Conservation (phyloP, 1,140 invertebrate species). For the Holotrichia oblita region DNA sequence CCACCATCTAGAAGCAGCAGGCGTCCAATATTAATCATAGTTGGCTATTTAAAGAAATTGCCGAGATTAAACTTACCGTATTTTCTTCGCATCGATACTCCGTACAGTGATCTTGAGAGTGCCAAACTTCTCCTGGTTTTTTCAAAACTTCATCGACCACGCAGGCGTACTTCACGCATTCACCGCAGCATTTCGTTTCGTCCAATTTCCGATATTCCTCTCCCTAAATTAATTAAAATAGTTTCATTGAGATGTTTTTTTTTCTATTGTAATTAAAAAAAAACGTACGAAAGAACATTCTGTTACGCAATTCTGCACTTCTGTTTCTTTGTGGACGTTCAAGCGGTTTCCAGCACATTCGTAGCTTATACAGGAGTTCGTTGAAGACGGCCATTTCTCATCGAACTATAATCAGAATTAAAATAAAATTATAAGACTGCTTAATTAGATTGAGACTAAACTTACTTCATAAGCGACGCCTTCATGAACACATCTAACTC, state of each 20-base stretch:
- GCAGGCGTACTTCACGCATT: constrained; percentile 70
- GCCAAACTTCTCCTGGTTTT: constrained; percentile 66
- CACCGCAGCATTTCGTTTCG: constrained; percentile 68
- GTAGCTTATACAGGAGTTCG: background rate
- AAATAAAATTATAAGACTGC: constrained; percentile 21
- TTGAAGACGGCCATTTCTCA: constrained; percentile 65
- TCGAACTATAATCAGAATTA: constrained; percentile 61
- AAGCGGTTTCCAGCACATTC: background rate
- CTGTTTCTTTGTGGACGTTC: background rate
- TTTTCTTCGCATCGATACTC: constrained; percentile 66
- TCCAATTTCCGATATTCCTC: background rate
- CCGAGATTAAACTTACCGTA: constrained; percentile 55
- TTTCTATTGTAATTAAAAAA: background rate
- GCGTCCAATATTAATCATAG: too few species aligned
- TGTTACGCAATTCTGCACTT: background rate
- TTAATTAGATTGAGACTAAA: background rate
- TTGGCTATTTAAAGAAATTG: constrained; percentile 44
- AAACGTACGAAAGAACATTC: background rate
- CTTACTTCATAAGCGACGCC: constrained; percentile 61
- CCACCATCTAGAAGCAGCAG: too few species aligned
- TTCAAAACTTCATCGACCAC: constrained; percentile 65
- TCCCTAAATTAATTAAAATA: background rate
- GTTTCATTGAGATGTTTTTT: background rate
- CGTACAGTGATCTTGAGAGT: constrained; percentile 68
- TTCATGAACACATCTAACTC: constrained; percentile 56